Evolutionary conservation across 2,113 vertebrate genomes (phyloP).

Genomic region (Ictalurus furcatus): DNA sequence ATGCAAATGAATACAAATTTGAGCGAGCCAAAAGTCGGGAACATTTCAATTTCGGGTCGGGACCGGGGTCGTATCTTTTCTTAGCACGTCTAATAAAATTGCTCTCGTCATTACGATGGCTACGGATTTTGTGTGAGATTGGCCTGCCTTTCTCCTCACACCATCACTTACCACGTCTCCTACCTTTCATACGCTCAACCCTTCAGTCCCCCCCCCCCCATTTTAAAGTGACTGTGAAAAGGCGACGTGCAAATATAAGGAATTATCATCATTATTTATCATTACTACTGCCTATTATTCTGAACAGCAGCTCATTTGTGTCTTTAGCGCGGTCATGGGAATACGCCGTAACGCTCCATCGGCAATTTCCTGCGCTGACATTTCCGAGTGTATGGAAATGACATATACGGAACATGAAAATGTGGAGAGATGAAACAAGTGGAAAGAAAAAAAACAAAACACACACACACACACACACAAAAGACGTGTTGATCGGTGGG

Average conservation of each 20-base stretch:
- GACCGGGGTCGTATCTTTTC: neutral
- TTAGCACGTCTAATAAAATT: neutral
- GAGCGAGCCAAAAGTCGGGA: neutral
- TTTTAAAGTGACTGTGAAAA: neutral
- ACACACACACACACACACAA: neutral
- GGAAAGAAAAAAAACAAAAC: neutral
- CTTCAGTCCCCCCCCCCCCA: neutral
- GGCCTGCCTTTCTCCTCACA: neutral
- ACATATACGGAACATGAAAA: neutral
- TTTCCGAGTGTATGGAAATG: conserved; percentile 26
- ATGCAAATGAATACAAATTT: neutral
- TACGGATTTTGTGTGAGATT: neutral
- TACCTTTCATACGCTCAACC: neutral
- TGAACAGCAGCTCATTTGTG: neutral
- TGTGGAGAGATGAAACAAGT: neutral
- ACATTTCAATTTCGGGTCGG: neutral
- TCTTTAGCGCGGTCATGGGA: neutral
- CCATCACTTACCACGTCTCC: neutral
- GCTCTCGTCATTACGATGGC: neutral
- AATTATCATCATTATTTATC: neutral
- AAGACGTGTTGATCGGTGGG: neutral
- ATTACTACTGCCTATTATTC: neutral
- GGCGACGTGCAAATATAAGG: neutral
- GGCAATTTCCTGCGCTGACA: conserved; percentile 28
- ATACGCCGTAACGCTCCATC: neutral